Base-by-base conservation (phyloP, 1,140 invertebrate species). In the Coptotermes formosanus region DNA sequence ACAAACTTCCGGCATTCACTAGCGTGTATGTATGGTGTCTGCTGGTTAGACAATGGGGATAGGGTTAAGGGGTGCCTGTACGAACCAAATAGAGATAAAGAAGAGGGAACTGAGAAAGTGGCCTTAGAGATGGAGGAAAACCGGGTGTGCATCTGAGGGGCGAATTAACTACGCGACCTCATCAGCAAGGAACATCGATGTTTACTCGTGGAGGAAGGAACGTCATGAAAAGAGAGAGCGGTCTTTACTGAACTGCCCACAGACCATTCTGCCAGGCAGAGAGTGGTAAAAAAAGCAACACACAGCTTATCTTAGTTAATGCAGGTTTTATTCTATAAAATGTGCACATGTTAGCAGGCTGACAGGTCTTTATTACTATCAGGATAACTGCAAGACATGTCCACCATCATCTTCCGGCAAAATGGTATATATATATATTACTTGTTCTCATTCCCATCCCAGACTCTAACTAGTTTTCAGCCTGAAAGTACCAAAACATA, bases 61-160 rank as follows among this genome's bases (percentile, higher is more conserved):
- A 75, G 25, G 64, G 64, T 30, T 75, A 75, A 75, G 64, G n/a
- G n/a, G 64, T 75, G 64, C n/a, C 14, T 55, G 59, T 64, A 75
- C 4, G 25, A 75, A n/a, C 64, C 25, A 75, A 75, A 75, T 75
- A 25, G n/a, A 75, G 64, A 75, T 75, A 75, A 75, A 75, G n/a
- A 25, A 75, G 64, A 75, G 64, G 64, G 64, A 75, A 75, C n/a
- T 75, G 64, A 75, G 64, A 25, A 75, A 75, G n/a, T 30, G 64
- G 9, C 16, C 64, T 75, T 25, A n/a, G 64, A 75, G 52, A 21
- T 21, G 52, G 52, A 55, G 52, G 52, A 21, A 55, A 55, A 21
- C 21, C 2, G 52, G 52, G 19, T 21, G 52, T 55, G 52, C 52
- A 55, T 21, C 14, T 21, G 19, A 55, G 19, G 52, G 64, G 64